Evolutionary conservation across 2,113 vertebrate species (phyloP), one percentile per base, ranked within the genome.

Genomic region (Perca fluviatilis): DNA sequence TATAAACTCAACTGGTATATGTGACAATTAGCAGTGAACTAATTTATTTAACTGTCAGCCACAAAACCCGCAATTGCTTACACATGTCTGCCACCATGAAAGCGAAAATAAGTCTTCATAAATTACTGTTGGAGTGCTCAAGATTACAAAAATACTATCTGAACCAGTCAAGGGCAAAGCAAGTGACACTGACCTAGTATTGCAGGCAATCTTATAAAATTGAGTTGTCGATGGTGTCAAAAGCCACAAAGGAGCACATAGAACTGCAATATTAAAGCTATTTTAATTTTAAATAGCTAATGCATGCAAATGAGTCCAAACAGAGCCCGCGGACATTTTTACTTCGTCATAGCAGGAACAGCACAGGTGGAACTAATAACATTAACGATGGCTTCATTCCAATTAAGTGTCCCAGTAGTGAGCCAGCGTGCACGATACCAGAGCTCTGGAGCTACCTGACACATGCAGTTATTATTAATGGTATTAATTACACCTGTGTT

Each of bases 291-390:
- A 72, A 71, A 74, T 53, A 58, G 73, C 30, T 49, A 25, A 50
- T 25, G 40, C 23, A 77, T 79, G 23, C 62, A 80, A 75, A 80
- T 72, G 40, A 80, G 62, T 68, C 53, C 30, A 51, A 67, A 9
- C 67, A 47, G 46, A 50, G 65, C 33, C 19, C 50, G 73, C 33
- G 57, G 61, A 83, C 21, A 61, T 33, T 73, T 72, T 57, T 70
- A 66, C 40, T 66, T 47, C 10, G 6, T 73, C 25, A 6, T 9
- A 18, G 43, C 36, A 63, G 15, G n/a, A 70, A 74, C 75, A 74
- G 23, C 64, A 54, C 60, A 71, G 30, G 54, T 79, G 70, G 66
- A 86, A 60, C 63, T 82, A 86, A 82, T 46, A 62, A 62, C 56
- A 9, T 56, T 81, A 70, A 62, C 12, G 10, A 49, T 74, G 61